Percentiles rank a stretch among this genome's conserved stretches.
phyloP scores from a whole-genome alignment of 64 coral and sea anemone genomes.

The Porites australiensis region DNA sequence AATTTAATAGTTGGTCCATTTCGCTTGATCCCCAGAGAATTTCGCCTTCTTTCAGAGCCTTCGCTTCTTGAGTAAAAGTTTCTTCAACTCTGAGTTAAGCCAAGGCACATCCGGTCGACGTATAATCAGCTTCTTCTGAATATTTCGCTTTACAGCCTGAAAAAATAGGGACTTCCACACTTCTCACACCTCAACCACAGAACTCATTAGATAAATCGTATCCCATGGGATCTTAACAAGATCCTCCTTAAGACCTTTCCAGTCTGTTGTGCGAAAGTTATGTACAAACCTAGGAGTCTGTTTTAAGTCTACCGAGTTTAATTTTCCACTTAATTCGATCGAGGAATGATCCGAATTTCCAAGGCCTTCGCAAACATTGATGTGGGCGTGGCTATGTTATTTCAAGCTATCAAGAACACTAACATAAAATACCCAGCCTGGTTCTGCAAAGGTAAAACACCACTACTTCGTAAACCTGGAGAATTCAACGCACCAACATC shows the following conservation, averaged over 20 bases:
- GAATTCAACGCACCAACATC: too few species aligned
- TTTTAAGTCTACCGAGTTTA: too few species aligned
- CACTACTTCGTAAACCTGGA: too few species aligned
- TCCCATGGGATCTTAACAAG: not conserved
- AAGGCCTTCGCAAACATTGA: slow-evolving; percentile 16
- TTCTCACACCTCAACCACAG: slow-evolving; percentile 4
- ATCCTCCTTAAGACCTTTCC: too few species aligned
- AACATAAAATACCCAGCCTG: too few species aligned
- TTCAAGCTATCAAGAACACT: too few species aligned
- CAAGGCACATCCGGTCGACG: not conserved
- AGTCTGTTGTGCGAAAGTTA: too few species aligned
- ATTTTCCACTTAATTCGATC: not conserved
- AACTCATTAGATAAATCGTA: slow-evolving; percentile 7
- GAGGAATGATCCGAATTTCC: not conserved
- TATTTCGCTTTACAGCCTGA: not conserved
- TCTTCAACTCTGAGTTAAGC: not conserved
- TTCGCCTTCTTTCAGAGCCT: slow-evolving; percentile 9
- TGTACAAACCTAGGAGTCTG: too few species aligned
- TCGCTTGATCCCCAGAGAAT: slow-evolving; percentile 6
- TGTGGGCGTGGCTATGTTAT: not conserved
- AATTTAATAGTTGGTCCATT: not conserved
- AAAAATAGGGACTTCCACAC: not conserved
- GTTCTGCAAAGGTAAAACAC: too few species aligned
- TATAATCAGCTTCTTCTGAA: not conserved
- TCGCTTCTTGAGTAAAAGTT: slow-evolving; percentile 16